Percentiles rank a stretch among this genome's conserved stretches.
phyloP scores from a whole-genome alignment of 2,888 invertebrate species.

The Phytoseiulus persimilis region DNA sequence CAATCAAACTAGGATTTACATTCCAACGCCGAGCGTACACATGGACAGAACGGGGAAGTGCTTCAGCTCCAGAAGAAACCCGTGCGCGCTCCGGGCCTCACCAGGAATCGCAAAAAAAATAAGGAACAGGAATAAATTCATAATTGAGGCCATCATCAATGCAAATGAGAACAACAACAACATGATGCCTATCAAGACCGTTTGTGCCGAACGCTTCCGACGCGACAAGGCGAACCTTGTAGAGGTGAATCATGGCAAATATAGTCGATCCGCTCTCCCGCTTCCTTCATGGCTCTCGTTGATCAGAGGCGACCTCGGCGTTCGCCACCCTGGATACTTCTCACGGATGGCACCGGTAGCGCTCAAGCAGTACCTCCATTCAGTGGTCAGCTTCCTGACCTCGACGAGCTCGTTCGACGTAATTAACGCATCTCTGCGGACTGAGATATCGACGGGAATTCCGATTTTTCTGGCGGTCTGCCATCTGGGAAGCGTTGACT shows the following conservation, averaged over 20 bases:
- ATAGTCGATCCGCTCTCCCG: neutral
- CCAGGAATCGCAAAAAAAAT: neutral
- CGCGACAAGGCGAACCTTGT: neutral
- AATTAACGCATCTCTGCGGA: neutral
- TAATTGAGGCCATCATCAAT: neutral
- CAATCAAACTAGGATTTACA: neutral
- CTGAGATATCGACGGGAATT: neutral
- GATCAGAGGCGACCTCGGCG: neutral
- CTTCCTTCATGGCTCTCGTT: neutral
- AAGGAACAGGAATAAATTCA: neutral
- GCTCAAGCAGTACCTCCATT: too few relatives aligned
- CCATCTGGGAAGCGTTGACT: neutral
- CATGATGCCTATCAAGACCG: neutral
- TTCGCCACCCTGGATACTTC: too few relatives aligned
- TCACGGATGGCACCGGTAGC: too few relatives aligned
- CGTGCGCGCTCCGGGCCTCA: neutral
- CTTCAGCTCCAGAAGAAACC: neutral
- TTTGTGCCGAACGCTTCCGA: neutral
- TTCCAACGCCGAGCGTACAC: neutral
- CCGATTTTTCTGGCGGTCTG: neutral
- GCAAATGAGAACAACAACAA: neutral
- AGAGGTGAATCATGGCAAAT: neutral
- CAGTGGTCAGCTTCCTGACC: too few relatives aligned
- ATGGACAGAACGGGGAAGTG: neutral
- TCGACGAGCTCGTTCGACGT: too few relatives aligned